Evolutionary conservation across 2,113 vertebrate species (phyloP).

Genomic region (Enhydra lutris): DNA sequence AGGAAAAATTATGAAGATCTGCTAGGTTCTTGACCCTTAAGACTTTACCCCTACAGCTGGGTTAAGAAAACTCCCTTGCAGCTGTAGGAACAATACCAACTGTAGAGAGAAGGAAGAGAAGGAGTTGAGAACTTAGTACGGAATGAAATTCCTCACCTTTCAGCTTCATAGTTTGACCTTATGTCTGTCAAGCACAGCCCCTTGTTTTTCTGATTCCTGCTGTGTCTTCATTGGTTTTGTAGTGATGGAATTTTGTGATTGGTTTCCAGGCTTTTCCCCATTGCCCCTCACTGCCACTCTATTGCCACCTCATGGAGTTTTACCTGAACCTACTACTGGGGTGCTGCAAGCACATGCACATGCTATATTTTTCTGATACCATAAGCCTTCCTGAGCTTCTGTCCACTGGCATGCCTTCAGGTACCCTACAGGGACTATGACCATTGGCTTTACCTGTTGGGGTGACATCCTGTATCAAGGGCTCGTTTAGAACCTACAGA

Average conservation of each 20-base stretch:
- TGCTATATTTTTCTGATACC: neutral
- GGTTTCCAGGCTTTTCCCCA: neutral
- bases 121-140: neutral
- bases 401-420: neutral
- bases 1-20: neutral
- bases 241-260: neutral
- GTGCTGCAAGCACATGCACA: neutral
- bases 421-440: neutral
- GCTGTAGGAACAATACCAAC: neutral
- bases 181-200: too few relatives aligned
- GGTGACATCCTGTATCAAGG: neutral
- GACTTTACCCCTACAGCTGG: neutral
- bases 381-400: neutral
- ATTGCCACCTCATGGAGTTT: neutral
- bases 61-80: neutral
- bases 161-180: neutral
- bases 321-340: neutral
- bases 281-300: neutral
- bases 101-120: neutral
- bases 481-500: neutral
- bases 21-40: neutral
- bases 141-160: neutral
- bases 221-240: neutral
- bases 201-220: neutral
- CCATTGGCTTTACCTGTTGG: neutral